Conservation (phyloP, 2,797 vertebrate species). For the Uromys caudimaculatus region DNA sequence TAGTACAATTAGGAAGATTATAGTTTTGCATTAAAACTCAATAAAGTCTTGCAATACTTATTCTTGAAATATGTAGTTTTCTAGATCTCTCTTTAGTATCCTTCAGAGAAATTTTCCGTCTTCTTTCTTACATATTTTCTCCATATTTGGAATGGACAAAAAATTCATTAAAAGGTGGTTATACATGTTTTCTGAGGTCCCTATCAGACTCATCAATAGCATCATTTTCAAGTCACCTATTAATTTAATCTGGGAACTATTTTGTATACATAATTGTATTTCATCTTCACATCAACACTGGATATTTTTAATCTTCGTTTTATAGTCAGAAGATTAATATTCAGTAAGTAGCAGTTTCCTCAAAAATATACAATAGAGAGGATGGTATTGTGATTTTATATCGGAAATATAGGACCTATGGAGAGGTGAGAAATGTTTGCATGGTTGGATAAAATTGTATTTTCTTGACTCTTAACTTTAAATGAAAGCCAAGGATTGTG, state of each 20-base stretch:
- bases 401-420: not conserved
- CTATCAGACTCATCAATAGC: not conserved
- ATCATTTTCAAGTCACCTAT: not conserved
- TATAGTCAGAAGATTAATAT: not conserved
- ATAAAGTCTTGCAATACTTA: slow-evolving; percentile 14
- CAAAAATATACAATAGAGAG: not conserved
- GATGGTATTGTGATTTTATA: not conserved
- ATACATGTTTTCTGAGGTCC: not conserved
- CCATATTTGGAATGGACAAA: not conserved
- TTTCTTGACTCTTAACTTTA: not conserved
- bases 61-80: not conserved
- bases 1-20: slow-evolving; percentile 35
- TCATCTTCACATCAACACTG: not conserved
- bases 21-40: slow-evolving; percentile 51
- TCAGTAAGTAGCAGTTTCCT: not conserved
- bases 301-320: not conserved
- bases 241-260: not conserved
- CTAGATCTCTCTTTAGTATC: not conserved
- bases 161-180: not conserved
- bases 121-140: not conserved
- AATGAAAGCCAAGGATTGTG: not conserved
- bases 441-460: not conserved
- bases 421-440: not conserved
- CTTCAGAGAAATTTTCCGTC: not conserved
- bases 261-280: not conserved